Percentiles rank a stretch among this genome's conserved stretches.
These are phyloP conservation scores for Oxygymnocypris stewartii DNA, from an alignment of 2,113 vertebrate species.

Conservation along the genomic window DNA sequence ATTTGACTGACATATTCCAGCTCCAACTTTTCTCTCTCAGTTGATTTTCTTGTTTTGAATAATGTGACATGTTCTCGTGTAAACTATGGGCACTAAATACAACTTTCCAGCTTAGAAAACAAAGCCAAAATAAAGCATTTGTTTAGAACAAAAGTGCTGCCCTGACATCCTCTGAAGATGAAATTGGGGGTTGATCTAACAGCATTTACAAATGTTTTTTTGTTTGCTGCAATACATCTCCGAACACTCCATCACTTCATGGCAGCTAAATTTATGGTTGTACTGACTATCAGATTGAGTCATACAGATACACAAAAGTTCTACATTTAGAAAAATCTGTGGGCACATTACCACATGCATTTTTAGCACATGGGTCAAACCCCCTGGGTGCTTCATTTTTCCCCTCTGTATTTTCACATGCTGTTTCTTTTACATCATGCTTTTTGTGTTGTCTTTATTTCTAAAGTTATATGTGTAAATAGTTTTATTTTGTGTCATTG, in stretches of 20 bases:
- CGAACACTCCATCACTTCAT: constrained; percentile 30
- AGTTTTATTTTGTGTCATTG: constrained; percentile 19
- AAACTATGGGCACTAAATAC: constrained; percentile 31
- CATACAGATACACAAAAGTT: not conserved
- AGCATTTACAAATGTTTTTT: not conserved
- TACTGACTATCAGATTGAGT: not conserved
- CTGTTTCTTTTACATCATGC: constrained; percentile 49
- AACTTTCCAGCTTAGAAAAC: constrained; percentile 30
- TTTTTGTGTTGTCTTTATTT: constrained; percentile 56
- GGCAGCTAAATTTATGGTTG: constrained; percentile 33
- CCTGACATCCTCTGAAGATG: constrained; percentile 35
- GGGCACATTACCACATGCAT: not conserved
- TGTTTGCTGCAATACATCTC: not conserved
- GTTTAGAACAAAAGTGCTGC: constrained; percentile 27
- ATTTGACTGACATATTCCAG: constrained; percentile 41
- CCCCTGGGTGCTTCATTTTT: not conserved
- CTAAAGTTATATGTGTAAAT: not conserved
- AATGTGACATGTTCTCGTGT: constrained; percentile 11
- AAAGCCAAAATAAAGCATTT: constrained; percentile 27
- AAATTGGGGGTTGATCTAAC: constrained; percentile 23
- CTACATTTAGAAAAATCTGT: not conserved
- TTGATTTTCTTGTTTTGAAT: constrained; percentile 11
- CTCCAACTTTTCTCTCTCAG: constrained; percentile 33
- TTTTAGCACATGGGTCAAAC: not conserved
- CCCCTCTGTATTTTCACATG: constrained; percentile 4